Conservation (phyloP, 2,888 invertebrate genomes). For the Machimus rusticus region DNA sequence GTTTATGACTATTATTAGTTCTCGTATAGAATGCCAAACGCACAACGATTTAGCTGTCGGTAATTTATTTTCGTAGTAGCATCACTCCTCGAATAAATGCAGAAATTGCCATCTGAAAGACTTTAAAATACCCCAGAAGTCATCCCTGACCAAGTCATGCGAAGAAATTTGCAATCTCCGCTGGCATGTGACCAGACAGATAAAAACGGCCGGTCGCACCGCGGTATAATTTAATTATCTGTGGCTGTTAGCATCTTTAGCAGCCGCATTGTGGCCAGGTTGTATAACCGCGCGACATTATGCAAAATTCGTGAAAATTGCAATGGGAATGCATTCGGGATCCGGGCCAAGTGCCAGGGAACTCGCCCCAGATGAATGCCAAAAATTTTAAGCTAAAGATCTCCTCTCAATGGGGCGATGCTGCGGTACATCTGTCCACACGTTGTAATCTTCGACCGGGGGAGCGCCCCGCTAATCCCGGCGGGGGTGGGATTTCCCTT, state of each 20-base stretch:
- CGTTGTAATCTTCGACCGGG: not conserved
- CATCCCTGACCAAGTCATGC: not conserved
- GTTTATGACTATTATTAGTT: not conserved
- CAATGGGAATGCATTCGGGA: not conserved
- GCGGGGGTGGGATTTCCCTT: not conserved
- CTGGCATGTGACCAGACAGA: slow-evolving; percentile 10
- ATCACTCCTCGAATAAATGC: not conserved
- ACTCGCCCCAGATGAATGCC: slow-evolving; percentile 16
- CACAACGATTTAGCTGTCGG: not conserved
- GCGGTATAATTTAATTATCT: slow-evolving; percentile 24
- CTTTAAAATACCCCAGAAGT: slow-evolving; percentile 2
- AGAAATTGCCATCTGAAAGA: not conserved
- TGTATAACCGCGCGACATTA: not conserved
- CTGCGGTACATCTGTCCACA: slow-evolving; percentile 6
- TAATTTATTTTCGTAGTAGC: not conserved
- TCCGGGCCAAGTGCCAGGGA: slow-evolving; percentile 1
- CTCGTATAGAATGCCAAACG: not conserved
- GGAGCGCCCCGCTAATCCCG: not conserved
- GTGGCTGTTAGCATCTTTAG: not conserved
- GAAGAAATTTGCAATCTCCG: slow-evolving; percentile 1
- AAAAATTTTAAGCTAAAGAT: slow-evolving; percentile 8
- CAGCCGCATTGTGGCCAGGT: not conserved
- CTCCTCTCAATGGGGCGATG: not conserved
- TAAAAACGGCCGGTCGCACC: not conserved
- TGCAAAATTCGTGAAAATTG: slow-evolving; percentile 16